phyloP scores from a whole-genome alignment of 2,888 invertebrate species.

The Melieria crassipennis region DNA sequence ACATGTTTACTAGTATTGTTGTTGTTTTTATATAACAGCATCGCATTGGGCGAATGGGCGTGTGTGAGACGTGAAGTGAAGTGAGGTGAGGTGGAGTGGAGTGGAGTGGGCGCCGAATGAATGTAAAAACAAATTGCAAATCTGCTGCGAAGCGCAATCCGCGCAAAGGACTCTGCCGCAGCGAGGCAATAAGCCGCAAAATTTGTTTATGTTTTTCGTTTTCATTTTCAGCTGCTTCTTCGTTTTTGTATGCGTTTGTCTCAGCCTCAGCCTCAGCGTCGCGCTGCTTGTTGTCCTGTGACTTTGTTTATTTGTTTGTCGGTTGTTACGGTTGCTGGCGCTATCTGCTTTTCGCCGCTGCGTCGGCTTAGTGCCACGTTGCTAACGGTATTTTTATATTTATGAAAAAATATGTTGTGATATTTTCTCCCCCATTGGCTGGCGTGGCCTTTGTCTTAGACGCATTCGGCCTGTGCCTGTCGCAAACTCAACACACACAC shows the following conservation, averaged over 20 bases:
- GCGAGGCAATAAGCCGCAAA: slow-evolving; percentile 37
- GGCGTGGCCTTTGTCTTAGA: too few relatives aligned
- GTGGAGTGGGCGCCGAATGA: neutral
- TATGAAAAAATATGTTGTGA: slow-evolving; percentile 26
- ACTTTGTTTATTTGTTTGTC: neutral
- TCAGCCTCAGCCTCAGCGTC: neutral
- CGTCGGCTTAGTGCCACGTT: neutral
- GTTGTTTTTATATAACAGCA: too few relatives aligned
- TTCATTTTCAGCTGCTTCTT: neutral
- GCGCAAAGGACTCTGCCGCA: slow-evolving; percentile 28
- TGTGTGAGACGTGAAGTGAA: neutral
- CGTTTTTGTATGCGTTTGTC: neutral
- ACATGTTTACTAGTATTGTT: neutral
- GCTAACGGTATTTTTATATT: slow-evolving; percentile 8
- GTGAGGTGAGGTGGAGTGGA: neutral
- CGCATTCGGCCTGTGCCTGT: too few relatives aligned
- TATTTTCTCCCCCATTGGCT: neutral
- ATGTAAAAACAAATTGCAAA: slow-evolving; percentile 37
- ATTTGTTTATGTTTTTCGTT: slow-evolving; percentile 35
- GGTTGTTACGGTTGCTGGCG: neutral
- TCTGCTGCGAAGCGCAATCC: slow-evolving; percentile 32
- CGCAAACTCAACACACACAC: neutral
- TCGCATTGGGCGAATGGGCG: too few relatives aligned
- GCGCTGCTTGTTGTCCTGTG: neutral
- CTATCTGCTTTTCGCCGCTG: too few relatives aligned